Conservation (phyloP, 1,140 invertebrate species). For the Drosophila navojoa region DNA sequence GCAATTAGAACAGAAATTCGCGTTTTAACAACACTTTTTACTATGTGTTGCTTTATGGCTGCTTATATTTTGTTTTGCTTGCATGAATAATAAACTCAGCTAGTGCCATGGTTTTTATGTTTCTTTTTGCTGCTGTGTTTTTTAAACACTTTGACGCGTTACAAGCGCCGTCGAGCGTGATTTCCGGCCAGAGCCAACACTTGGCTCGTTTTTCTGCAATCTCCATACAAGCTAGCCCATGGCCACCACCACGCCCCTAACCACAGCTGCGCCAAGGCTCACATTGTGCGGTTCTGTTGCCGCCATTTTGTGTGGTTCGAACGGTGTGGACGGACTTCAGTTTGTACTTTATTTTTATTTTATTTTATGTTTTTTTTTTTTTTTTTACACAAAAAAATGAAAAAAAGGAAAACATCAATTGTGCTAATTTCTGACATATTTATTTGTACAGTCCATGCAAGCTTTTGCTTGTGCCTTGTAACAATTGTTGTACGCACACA, state of each 20-base stretch:
- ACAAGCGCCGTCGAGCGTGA: conserved; percentile 60
- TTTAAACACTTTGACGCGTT: conserved; percentile 57
- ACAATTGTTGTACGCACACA: conserved; percentile 15
- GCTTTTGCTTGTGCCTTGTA: conserved; percentile 35
- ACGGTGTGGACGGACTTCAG: conserved; percentile 15
- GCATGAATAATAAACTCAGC: conserved; percentile 6
- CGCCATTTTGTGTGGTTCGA: conserved; percentile 19
- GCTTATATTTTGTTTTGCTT: conserved; percentile 17
- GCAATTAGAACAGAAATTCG: background rate
- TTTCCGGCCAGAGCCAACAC: conserved; percentile 67
- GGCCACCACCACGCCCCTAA: background rate
- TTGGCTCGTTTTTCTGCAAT: conserved; percentile 18
- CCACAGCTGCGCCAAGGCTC: conserved; percentile 10
- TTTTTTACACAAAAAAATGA: too few species aligned
- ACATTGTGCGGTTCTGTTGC: conserved; percentile 29
- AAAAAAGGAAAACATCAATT: conserved; percentile 43
- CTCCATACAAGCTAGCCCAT: background rate
- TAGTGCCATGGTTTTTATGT: background rate
- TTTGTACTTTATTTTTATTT: conserved; percentile 2
- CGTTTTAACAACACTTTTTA: background rate
- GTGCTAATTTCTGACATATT: conserved; percentile 63
- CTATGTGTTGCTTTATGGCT: background rate
- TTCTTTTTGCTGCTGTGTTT: conserved; percentile 32
- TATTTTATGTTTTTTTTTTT: conserved; percentile 24
- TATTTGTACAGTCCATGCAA: conserved; percentile 33